Conservation (phyloP, 2,113 vertebrate genomes). For the Eolophus roseicapilla region DNA sequence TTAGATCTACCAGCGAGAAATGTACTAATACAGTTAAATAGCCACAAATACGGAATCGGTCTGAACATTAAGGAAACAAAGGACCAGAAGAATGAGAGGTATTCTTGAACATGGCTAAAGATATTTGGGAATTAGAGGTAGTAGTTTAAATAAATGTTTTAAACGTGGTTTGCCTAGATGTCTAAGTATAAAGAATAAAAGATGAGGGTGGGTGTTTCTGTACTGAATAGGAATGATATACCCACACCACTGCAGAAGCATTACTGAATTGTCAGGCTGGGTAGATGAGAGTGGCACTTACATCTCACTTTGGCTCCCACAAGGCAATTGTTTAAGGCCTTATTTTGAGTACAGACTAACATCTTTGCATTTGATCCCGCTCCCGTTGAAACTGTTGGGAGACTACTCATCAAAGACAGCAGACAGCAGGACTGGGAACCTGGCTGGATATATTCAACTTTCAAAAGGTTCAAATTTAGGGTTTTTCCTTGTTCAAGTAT, state of each 20-base stretch:
- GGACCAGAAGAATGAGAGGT: neutral
- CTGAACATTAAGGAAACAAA: neutral
- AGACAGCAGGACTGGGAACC: neutral
- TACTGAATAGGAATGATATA: neutral
- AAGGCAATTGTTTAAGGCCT: neutral
- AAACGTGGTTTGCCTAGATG: neutral
- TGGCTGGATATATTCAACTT: neutral
- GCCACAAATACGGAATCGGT: neutral
- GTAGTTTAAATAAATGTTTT: conserved; percentile 2
- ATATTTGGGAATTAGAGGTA: neutral
- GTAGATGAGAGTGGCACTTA: neutral
- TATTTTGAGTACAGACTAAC: neutral
- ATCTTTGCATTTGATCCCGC: neutral
- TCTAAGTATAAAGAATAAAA: neutral
- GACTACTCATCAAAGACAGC: neutral
- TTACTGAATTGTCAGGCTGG: neutral
- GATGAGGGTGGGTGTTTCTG: neutral
- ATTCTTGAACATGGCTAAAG: neutral
- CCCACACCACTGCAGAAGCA: neutral
- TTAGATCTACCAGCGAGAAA: neutral
- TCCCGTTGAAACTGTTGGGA: neutral
- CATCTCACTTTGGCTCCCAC: neutral
- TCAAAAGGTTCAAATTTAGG: neutral
- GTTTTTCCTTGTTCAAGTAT: neutral
- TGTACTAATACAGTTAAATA: neutral